These are phyloP conservation scores for Cryptotis parvus DNA, from an alignment of 2,113 vertebrate genomes.

Conservation along the genomic window DNA sequence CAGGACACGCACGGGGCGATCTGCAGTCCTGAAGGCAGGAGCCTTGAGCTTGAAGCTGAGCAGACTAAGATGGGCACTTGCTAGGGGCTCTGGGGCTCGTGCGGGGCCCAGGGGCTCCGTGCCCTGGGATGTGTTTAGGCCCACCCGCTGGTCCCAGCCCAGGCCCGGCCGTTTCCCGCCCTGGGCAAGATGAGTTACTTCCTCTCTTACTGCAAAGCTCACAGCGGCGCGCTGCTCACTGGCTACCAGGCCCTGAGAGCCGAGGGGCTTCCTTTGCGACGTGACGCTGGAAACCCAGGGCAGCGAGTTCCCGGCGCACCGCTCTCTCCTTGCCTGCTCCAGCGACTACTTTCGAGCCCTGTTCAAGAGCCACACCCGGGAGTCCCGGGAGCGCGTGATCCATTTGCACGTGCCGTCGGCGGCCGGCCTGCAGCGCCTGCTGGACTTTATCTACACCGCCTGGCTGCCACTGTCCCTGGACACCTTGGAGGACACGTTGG, in stretches of 20 bases:
- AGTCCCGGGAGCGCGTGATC: slow-evolving; percentile 89
- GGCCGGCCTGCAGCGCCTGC: slow-evolving; percentile 89
- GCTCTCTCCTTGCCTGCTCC: slow-evolving; percentile 94
- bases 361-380: slow-evolving; percentile 93
- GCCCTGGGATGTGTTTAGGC: no score
- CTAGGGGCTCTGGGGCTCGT: slow-evolving; percentile 30
- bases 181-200: slow-evolving; percentile 93
- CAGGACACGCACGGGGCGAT: background rate
- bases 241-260: slow-evolving; percentile 93
- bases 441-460: slow-evolving; percentile 98
- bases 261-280: slow-evolving; percentile 92
- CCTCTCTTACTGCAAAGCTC: slow-evolving; percentile 93
- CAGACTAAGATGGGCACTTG: slow-evolving; percentile 12
- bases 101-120: background rate
- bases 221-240: slow-evolving; percentile 89
- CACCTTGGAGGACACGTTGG: slow-evolving; percentile 91
- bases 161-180: slow-evolving; percentile 6
- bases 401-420: slow-evolving; percentile 91
- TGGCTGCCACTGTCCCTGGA: slow-evolving; percentile 92
- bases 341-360: slow-evolving; percentile 97
- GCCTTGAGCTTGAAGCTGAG: slow-evolving; percentile 36
- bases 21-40: background rate
- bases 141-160: slow-evolving; percentile 48
- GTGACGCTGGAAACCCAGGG: slow-evolving; percentile 93
- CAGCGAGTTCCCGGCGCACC: slow-evolving; percentile 93